Conservation (phyloP, 2,888 invertebrate genomes). For the Dicycla oo region DNA sequence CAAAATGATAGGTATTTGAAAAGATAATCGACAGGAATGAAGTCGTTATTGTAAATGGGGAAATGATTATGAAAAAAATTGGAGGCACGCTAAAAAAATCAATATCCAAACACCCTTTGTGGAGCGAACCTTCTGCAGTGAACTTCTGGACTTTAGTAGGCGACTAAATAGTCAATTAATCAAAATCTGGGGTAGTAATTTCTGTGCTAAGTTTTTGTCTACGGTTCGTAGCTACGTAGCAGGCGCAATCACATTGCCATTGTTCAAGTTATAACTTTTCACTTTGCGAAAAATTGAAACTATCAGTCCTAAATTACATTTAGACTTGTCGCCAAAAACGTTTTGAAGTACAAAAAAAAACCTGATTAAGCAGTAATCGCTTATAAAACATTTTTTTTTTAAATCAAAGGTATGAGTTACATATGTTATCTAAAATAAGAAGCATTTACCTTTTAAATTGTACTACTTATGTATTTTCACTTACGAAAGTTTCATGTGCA, state of each 20-base stretch:
- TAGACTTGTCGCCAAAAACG: neutral
- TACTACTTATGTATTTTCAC: neutral
- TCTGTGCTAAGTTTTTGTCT: neutral
- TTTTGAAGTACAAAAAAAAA: constrained; percentile 10
- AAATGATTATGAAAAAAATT: neutral
- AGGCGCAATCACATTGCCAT: neutral
- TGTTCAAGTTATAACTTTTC: constrained; percentile 4
- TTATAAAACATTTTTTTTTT: neutral
- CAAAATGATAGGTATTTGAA: neutral
- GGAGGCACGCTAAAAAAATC: neutral
- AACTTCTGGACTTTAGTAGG: neutral
- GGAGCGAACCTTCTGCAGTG: neutral
- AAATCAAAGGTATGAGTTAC: neutral
- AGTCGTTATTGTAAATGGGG: neutral
- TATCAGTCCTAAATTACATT: neutral
- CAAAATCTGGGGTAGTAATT: neutral
- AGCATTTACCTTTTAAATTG: constrained; percentile 16
- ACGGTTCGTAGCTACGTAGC: constrained; percentile 6
- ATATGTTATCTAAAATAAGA: constrained; percentile 1
- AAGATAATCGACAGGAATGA: neutral
- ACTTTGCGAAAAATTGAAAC: neutral
- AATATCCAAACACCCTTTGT: constrained; percentile 7
- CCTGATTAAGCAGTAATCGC: neutral
- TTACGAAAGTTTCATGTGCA: constrained; percentile 1
- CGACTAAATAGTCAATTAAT: neutral